Evolutionary conservation across 2,888 invertebrate species (phyloP), one percentile per base, ranked within the genome.

Genomic region (Mesoligia furuncula): DNA sequence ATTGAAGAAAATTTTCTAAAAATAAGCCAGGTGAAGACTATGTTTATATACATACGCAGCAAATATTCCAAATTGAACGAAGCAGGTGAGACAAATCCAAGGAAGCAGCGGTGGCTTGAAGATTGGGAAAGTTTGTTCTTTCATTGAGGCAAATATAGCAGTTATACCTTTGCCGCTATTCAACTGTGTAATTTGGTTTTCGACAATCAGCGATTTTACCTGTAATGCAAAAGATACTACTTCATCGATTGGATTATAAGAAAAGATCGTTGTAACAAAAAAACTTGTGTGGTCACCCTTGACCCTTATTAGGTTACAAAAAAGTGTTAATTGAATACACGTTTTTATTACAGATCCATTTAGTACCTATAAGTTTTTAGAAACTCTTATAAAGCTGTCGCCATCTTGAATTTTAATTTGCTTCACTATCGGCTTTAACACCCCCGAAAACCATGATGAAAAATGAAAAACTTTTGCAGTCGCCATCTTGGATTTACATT

Each of bases 11-110:
- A 1, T 45, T 42, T 74, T 48, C 1, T 4, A 13, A 31, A 39
- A 48, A 17, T 0, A 39, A 77, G 15, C 13, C 4, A 59, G n/a
- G 7, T 31, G 1, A 45, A 67, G 7, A 31, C 4, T 31, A 17
- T 9, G 8, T 54, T 61, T 42, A 45, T 93, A 70, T 77, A 85
- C 97, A 95, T 93, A 98, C 98, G 98, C 97, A 86, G 98, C 97
- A 96, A 98, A 98, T 86, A 98, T 97, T 13, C 97, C 96, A 82
- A 98, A 98, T 91, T 97, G 97, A 24, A 98, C 97, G 76, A 97
- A 95, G 91, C 97, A 97, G 36, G 97, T 95, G 17, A 98, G 95
- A 15, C 94, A 87, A 5, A 97, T 97, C 91, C 97, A 97, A 9
- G 94, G 95, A 20, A 97, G 89, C 7, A 97, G 92, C 0, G 98